A percentile compares a stretch with the other conserved stretches of the same genome.
These are phyloP conservation scores for Hypomecis atomaria DNA, from an alignment of 2,888 invertebrate species.

Conservation along the genomic window DNA sequence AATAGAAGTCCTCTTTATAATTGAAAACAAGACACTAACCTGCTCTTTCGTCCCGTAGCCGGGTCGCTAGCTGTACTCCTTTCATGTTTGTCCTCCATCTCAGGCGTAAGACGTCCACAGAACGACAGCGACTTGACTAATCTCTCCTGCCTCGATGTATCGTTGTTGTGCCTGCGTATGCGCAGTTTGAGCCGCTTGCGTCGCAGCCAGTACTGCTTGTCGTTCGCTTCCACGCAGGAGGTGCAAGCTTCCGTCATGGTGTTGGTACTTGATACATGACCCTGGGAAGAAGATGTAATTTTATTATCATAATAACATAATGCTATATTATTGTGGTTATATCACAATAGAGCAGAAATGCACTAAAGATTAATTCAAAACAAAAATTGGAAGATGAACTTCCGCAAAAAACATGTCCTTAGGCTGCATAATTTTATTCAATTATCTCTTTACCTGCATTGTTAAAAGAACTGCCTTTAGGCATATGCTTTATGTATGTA, in stretches of 20 bases:
- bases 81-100: slow-evolving; percentile 84
- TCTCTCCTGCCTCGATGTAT: slow-evolving; percentile 66
- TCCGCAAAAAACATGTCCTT: too few species aligned
- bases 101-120: slow-evolving; percentile 86
- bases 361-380: too few species aligned
- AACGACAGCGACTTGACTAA: slow-evolving; percentile 91
- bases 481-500: too few species aligned
- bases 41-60: slow-evolving; percentile 83
- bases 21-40: slow-evolving; percentile 56
- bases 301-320: too few species aligned
- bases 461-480: too few species aligned
- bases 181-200: slow-evolving; percentile 73
- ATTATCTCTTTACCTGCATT: too few species aligned
- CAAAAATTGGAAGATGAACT: too few species aligned
- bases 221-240: slow-evolving; percentile 79
- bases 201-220: slow-evolving; percentile 76
- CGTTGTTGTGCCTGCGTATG: slow-evolving; percentile 63
- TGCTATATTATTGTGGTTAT: too few species aligned
- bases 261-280: slow-evolving; percentile 81
- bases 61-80: slow-evolving; percentile 87
- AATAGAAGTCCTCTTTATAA: too few species aligned
- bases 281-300: slow-evolving; percentile 60
- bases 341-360: too few species aligned
- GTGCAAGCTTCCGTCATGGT: slow-evolving; percentile 83
- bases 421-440: too few species aligned